Base-by-base conservation (phyloP, 92 coral and sea anemone species). In the Palythoa caribaeorum region DNA sequence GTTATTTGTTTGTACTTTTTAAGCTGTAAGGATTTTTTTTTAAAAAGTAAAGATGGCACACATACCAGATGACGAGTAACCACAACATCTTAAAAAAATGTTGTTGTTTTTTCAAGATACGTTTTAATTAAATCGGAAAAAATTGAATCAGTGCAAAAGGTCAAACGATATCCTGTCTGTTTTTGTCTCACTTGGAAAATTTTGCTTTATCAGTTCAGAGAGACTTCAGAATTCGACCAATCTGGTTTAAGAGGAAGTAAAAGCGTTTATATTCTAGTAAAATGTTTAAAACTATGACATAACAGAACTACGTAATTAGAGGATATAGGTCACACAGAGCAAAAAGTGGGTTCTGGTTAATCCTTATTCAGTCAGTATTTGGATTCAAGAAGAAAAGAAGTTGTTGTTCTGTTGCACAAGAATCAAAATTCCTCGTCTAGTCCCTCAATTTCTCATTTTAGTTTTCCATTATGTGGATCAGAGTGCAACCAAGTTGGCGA, bases 401-500 rank as follows among this genome's bases (percentile, higher is more conserved):
- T 37, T 12, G 36, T 35, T 9, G 3, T 11, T 35, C 7, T 3
- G 8, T 35, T 12, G 28, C 20, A 70, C 17, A 20, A 2, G 38
- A 11, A 70, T 20, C 16, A 38, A 9, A 38, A 2, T 1, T 9
- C 13, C 12, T 70, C 5, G 65, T 35, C 37, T 13, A 14, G 71
- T 21, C 71, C 16, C 47, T 70, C 28, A n/a, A 6, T 9, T 12
- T 10, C 7, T 63, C 20, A 8, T 65, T 70, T 37, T 28, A 70
- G 2, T 38, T 2, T 38, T 17, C 5, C 28, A 63, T 17, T 9
- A 70, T 70, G 75, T 70, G 39, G 44, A 11, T 70, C 1, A 35
- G 75, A 70, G 75, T 70, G 17, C 75, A 70, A 38, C 75, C 75
- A 1, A 70, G 2, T 8, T 70, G 75, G 75, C 75, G 75, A 35